Base-by-base conservation (phyloP, 1,140 invertebrate species). In the Cydia strobilella region DNA sequence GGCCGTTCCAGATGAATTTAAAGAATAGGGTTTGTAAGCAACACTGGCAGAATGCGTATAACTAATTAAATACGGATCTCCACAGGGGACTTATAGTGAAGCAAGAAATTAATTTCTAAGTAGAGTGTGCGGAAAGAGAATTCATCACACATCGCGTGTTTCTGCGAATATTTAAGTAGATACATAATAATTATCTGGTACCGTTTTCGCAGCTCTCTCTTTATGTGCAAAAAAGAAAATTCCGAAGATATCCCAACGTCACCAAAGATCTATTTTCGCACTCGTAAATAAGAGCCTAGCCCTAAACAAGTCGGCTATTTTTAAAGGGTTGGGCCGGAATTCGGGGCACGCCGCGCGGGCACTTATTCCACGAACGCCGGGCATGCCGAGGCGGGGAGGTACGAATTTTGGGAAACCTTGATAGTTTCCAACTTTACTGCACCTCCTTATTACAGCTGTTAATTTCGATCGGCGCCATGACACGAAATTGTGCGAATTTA, bases 241-340 rank as follows among this genome's bases (percentile, higher is more conserved):
- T 59, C 1, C 20, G 54, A 59, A 18, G 54, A 13, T 59, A 59
- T n/a, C 54, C n/a, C 54, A 59, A 20, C 6, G 9, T 59, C 54
- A 59, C 54, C 10, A 59, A 23, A 51, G 0, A 51, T n/a, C n/a
- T 48, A 48, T 48, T 15, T 48, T 15, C 48, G 31, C 7, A n/a
- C 65, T 35, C 65, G 65, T 69, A 69, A 69, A 69, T 69, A 69
- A 69, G n/a, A 69, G 27, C 31, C 31, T 69, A 39, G 31, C 65
- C 65, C 63, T 31, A 66, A 69, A 69, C 31, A 69, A 69, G 65
- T 69, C 65, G 31, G 65, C 31, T 42, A 31, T 66, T 27, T 63
- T 63, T 63, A 69, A 69, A 69, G 65, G 65, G 65, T 69, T 69
- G 65, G 65, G 63, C 23, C 18, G 65, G 65, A 31, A 69, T 69